Conservation (phyloP, 2,888 invertebrate genomes). For the Polylopha cassiicola region DNA sequence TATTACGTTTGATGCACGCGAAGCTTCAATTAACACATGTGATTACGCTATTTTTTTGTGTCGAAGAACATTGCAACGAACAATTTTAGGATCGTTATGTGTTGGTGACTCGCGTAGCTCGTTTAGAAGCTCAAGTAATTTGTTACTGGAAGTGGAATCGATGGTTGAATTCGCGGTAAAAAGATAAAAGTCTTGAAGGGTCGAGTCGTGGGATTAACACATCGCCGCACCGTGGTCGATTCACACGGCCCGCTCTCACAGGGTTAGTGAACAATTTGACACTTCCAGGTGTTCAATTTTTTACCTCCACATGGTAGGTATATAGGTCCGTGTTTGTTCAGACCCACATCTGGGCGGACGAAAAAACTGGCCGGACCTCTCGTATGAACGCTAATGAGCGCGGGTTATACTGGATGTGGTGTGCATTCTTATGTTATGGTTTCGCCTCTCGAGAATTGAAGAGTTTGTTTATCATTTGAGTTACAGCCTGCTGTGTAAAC, state of each 20-base stretch:
- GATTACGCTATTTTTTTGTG: constrained; percentile 24
- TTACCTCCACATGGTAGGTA: constrained; percentile 62
- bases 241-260: constrained; percentile 67
- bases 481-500: constrained; percentile 43
- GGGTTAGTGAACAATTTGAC: constrained; percentile 73
- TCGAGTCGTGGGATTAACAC: constrained; percentile 21
- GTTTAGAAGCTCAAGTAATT: too few relatives aligned
- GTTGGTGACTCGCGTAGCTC: too few relatives aligned
- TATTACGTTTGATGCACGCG: constrained; percentile 32
- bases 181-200: constrained; percentile 16
- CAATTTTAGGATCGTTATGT: too few relatives aligned
- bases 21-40: constrained; percentile 30
- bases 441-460: constrained; percentile 38
- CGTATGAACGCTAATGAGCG: constrained; percentile 67
- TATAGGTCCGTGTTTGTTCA: constrained; percentile 60
- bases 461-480: constrained; percentile 55
- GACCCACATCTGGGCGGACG: constrained; percentile 71
- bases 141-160: too few relatives aligned
- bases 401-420: constrained; percentile 32
- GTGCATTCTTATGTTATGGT: constrained; percentile 39
- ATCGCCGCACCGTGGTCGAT: constrained; percentile 39
- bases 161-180: constrained; percentile 10
- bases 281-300: constrained; percentile 76
- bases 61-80: constrained; percentile 1
- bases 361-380: constrained; percentile 73